Percentiles rank a stretch among this genome's conserved stretches.
phyloP scores from a whole-genome alignment of 2,888 invertebrate genomes.

The Lamellibrachia columna region DNA sequence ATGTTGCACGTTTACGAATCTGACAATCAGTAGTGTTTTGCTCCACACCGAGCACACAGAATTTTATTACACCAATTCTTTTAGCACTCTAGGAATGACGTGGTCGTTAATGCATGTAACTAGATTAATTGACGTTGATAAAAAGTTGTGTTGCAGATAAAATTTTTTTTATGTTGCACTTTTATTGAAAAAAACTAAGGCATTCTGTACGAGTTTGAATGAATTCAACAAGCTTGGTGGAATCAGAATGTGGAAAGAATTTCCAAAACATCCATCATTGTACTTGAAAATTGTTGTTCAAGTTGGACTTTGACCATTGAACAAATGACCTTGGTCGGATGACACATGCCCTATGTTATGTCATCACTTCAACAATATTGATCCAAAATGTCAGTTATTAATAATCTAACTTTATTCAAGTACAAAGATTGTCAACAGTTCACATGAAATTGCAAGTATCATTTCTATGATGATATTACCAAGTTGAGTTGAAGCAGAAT shows the following conservation, averaged over 20 bases:
- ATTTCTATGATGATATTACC: no score
- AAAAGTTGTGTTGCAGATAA: not conserved
- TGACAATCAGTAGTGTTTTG: not conserved
- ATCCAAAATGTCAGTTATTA: not conserved
- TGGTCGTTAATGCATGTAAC: constrained; percentile 7
- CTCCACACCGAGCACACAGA: not conserved
- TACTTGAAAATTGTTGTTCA: not conserved
- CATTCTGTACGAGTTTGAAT: not conserved
- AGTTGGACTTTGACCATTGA: not conserved
- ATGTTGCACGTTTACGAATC: not conserved
- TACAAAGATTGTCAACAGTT: not conserved
- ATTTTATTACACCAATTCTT: not conserved
- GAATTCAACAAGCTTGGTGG: not conserved
- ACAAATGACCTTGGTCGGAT: no score
- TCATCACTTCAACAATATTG: not conserved
- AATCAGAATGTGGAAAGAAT: not conserved
- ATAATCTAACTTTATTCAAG: not conserved
- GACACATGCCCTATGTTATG: not conserved
- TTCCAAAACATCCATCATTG: no score
- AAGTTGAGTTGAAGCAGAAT: no score
- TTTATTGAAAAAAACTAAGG: not conserved
- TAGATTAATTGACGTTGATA: not conserved
- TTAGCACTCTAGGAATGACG: not conserved
- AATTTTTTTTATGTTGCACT: not conserved
- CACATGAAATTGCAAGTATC: not conserved